Conservation (phyloP, 2,113 vertebrate genomes). For the Polypterus bichir region DNA sequence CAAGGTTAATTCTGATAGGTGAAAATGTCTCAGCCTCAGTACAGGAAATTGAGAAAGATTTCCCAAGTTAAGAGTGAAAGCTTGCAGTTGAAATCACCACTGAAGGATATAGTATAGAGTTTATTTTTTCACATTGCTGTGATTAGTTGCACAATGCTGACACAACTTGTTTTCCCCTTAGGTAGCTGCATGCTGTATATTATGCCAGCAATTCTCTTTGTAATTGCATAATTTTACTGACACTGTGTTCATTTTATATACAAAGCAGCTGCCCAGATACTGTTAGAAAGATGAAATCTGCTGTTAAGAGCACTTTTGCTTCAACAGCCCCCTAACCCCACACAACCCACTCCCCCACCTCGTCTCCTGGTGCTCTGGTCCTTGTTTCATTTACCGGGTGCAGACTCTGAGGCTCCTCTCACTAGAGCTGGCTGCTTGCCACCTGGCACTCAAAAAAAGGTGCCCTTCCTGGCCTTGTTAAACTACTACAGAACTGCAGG, state of each 20-base stretch:
- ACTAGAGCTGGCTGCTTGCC: constrained; percentile 43
- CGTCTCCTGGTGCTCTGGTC: constrained; percentile 35
- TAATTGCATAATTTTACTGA: not conserved
- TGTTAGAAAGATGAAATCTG: not conserved
- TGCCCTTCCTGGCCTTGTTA: constrained; percentile 54
- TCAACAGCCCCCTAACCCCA: too few species aligned
- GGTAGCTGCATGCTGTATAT: too few species aligned
- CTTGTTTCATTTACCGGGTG: constrained; percentile 52
- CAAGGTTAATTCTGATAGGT: too few species aligned
- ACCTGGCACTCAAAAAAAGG: constrained; percentile 65
- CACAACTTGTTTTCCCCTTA: too few species aligned
- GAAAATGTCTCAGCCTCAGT: too few species aligned
- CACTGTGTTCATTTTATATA: not conserved
- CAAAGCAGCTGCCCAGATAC: not conserved
- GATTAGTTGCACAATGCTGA: too few species aligned
- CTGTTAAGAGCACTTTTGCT: not conserved
- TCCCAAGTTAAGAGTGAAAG: too few species aligned
- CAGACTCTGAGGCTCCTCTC: constrained; percentile 58
- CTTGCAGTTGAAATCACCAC: too few species aligned
- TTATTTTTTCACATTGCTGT: too few species aligned
- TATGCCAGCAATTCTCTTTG: not conserved
- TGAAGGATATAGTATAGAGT: too few species aligned
- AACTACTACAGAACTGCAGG: constrained; percentile 42
- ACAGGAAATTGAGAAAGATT: too few species aligned
- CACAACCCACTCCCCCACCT: constrained; percentile 2